These are phyloP conservation scores for Apocrypta bakeri DNA, from an alignment of 1,140 invertebrate genomes.

Conservation along the genomic window DNA sequence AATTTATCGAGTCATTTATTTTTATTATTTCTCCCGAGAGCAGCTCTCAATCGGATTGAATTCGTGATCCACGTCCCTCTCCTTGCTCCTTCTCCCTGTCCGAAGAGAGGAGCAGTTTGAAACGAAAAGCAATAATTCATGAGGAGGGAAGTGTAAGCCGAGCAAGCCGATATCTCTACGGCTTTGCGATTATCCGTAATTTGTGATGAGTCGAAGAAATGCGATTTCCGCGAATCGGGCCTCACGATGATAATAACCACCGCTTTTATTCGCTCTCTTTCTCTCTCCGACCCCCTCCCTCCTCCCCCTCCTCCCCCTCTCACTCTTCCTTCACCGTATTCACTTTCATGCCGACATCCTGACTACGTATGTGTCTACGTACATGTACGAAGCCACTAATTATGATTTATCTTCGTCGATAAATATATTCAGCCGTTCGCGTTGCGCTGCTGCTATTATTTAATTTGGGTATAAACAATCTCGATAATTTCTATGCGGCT, in stretches of 20 bases:
- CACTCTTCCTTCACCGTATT: not conserved
- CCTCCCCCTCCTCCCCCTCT: not conserved
- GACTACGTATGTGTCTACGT: not conserved
- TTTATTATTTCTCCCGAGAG: slow-evolving; percentile 19
- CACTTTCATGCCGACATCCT: not conserved
- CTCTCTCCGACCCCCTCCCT: not conserved
- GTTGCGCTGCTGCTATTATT: not conserved
- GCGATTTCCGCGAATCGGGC: slow-evolving; percentile 38
- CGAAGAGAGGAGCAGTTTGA: not conserved
- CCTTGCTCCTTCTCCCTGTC: no score
- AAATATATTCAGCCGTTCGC: no score
- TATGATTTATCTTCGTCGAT: not conserved
- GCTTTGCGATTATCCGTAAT: slow-evolving; percentile 40
- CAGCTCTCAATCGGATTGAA: slow-evolving; percentile 38
- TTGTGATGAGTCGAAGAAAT: slow-evolving; percentile 41
- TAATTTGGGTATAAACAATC: not conserved
- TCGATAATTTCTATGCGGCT: not conserved
- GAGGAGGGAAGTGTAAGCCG: not conserved
- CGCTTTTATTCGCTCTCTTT: not conserved
- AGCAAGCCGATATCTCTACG: slow-evolving; percentile 2
- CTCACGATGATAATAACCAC: slow-evolving; percentile 6
- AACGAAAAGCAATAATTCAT: slow-evolving; percentile 40
- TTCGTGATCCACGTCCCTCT: slow-evolving; percentile 38
- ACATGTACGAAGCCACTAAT: not conserved
- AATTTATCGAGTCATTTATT: slow-evolving; percentile 34